phyloP scores from a whole-genome alignment of 2,113 vertebrate species.

The Colossoma macropomum region DNA sequence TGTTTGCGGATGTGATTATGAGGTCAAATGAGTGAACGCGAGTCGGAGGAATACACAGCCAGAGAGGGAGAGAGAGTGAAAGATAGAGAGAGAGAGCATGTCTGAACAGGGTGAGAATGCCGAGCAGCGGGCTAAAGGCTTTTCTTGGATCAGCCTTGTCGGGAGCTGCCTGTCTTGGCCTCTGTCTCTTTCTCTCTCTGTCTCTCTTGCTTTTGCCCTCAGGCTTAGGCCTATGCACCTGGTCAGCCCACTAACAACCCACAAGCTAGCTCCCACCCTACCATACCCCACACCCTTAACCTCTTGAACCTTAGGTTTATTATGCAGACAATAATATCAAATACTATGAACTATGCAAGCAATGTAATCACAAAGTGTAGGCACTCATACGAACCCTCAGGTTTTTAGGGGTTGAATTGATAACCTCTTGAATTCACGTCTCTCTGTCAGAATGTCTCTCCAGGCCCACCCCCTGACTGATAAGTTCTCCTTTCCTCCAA shows the following conservation, averaged over 20 bases:
- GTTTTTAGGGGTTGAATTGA: neutral
- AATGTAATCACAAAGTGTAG: neutral
- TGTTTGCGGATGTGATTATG: conserved; percentile 64
- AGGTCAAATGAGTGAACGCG: conserved; percentile 47
- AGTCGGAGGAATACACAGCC: conserved; percentile 43
- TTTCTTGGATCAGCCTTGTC: conserved; percentile 52
- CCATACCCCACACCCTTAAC: neutral
- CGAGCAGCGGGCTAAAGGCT: conserved; percentile 24
- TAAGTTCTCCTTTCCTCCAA: conserved; percentile 9
- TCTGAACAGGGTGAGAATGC: conserved; percentile 76
- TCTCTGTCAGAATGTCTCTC: conserved; percentile 68
- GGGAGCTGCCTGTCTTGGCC: conserved; percentile 47
- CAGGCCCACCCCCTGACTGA: conserved; percentile 65
- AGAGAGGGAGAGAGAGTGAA: conserved; percentile 48
- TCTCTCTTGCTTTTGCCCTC: conserved; percentile 36
- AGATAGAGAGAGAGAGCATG: conserved; percentile 69
- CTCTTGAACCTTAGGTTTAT: neutral
- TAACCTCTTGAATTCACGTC: conserved; percentile 17
- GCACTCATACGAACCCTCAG: neutral
- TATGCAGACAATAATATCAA: neutral
- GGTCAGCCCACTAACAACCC: conserved; percentile 25
- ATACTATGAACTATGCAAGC: neutral
- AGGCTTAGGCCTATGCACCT: conserved; percentile 40
- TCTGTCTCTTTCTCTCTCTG: conserved; percentile 29
- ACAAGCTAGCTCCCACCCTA: conserved; percentile 40